These are phyloP conservation scores for Pandemis corylana DNA, from an alignment of 2,888 invertebrate genomes.

Conservation along the genomic window DNA sequence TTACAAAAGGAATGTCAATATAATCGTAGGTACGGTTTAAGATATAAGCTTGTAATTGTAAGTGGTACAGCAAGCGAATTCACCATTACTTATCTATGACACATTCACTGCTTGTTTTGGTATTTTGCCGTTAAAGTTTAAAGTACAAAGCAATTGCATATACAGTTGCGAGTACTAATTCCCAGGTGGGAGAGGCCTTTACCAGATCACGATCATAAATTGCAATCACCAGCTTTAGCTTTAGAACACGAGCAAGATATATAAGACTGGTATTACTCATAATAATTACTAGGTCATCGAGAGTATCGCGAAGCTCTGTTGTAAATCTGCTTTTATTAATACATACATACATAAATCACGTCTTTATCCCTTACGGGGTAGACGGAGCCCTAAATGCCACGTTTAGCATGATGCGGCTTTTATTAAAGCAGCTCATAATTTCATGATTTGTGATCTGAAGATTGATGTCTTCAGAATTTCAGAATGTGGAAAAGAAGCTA, in stretches of 20 bases:
- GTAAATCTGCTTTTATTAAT: conserved; percentile 9
- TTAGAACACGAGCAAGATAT: conserved; percentile 40
- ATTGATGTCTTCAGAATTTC: too few relatives aligned
- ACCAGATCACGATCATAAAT: conserved; percentile 54
- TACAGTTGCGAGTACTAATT: conserved; percentile 28
- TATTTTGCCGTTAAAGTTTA: conserved; percentile 14
- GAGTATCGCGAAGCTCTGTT: conserved; percentile 17
- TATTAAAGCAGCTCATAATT: neutral
- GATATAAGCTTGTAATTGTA: neutral
- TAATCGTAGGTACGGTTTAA: neutral
- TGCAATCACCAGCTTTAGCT: conserved; percentile 55
- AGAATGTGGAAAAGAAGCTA: neutral
- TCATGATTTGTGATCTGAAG: neutral
- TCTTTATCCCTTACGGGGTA: too few relatives aligned
- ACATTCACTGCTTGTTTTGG: conserved; percentile 14
- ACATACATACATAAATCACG: too few relatives aligned
- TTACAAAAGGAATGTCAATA: neutral
- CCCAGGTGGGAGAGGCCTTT: conserved; percentile 21
- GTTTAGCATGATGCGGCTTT: too few relatives aligned
- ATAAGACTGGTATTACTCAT: conserved; percentile 39
- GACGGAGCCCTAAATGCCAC: too few relatives aligned
- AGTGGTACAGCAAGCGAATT: neutral
- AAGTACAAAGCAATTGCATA: conserved; percentile 24
- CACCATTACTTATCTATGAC: neutral
- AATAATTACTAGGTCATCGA: conserved; percentile 37